Base-by-base conservation (phyloP, 2,797 vertebrate genomes). In the Sphenodon punctatus region DNA sequence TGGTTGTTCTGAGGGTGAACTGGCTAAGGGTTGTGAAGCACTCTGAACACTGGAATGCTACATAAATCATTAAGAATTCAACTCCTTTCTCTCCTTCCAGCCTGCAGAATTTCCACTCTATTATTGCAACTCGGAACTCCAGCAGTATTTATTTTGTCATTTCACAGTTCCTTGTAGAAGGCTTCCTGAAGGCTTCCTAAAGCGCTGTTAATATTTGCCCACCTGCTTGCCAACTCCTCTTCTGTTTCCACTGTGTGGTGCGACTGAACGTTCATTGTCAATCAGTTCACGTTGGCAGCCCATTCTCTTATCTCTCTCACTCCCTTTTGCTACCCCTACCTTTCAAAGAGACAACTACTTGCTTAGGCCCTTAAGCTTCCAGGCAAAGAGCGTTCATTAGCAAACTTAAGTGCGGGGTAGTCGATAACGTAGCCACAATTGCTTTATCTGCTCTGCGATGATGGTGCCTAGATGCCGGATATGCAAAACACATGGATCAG, bases 21-120 rank as follows among this genome's bases (percentile, higher is more conserved):
- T n/a, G n/a, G n/a, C n/a, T n/a, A n/a, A n/a, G n/a, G n/a, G n/a
- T n/a, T n/a, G n/a, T n/a, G n/a, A n/a, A n/a, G n/a, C n/a, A n/a
- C n/a, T n/a, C n/a, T n/a, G n/a, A n/a, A n/a, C n/a, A n/a, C n/a
- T n/a, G n/a, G n/a, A n/a, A n/a, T n/a, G n/a, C n/a, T n/a, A n/a
- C n/a, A 51, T 42, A 56, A 56, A 78, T 34, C 66, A 87, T 51
- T 68, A 42, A 63, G 70, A 75, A 77, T 46, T 78, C 66, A 20
- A 80, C 76, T 78, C 51, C 30, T 85, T 88, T 85, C 76, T 75
- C 42, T 85, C 63, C 77, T 85, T 87, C 30, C 75, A 73, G 71
- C 39, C 8, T 1, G 14, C 39, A 70, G 68, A 13, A 67, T 19
- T 61, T n/a, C 2, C 70, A 14, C 23, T 51, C 27, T 27, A 51